Evolutionary conservation across 2,797 vertebrate species (phyloP).

Genomic region (Channa striata): DNA sequence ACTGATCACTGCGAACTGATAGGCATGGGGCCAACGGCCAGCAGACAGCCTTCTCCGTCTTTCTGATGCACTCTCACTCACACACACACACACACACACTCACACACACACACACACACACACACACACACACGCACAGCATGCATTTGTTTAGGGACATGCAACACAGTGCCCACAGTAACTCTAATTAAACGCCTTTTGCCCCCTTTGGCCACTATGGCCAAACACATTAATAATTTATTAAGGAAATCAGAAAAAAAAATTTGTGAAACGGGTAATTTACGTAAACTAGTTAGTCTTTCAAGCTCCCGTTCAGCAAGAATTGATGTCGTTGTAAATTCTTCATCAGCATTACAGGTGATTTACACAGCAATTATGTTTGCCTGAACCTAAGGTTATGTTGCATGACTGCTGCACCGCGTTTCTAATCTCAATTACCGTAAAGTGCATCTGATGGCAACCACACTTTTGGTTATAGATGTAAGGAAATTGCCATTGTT

Average conservation of each 20-base stretch:
- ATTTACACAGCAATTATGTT: constrained; percentile 5
- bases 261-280: too few relatives aligned
- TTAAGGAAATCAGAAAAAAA: too few relatives aligned
- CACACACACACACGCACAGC: constrained; percentile 12
- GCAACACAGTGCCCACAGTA: background rate
- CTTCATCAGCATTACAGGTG: background rate
- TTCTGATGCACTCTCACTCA: constrained; percentile 35
- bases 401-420: background rate
- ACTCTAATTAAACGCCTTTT: background rate
- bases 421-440: background rate
- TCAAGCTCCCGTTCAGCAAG: background rate
- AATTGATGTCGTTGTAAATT: background rate
- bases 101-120: constrained; percentile 12
- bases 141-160: constrained; percentile 10
- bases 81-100: constrained; percentile 12
- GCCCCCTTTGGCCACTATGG: background rate
- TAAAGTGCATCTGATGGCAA: background rate
- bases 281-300: background rate
- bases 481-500: background rate
- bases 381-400: background rate
- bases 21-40: constrained; percentile 75
- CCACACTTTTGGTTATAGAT: background rate
- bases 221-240: too few relatives aligned
- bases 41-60: constrained; percentile 66
- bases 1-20: constrained; percentile 81